A percentile compares a stretch with the other conserved stretches of the same genome.
These are phyloP conservation scores for Henricia sp. DNA, from an alignment of 53 echinoderm and acorn worm species.

Conservation along the genomic window DNA sequence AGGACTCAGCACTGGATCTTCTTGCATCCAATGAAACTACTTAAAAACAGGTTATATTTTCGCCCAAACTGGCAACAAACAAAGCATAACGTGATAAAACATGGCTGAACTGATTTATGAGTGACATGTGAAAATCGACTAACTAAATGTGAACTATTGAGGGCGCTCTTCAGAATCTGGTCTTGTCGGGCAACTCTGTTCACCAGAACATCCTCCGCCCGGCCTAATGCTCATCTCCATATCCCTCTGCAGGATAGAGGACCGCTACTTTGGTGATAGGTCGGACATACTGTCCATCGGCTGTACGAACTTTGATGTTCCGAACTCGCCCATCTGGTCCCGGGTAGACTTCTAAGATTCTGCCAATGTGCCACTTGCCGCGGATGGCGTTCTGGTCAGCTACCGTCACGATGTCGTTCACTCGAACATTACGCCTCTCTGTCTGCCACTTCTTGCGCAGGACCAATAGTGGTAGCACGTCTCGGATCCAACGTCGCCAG, in stretches of 20 bases:
- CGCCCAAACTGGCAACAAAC: too few relatives aligned
- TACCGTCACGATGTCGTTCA: constrained; percentile 66
- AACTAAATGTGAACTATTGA: too few relatives aligned
- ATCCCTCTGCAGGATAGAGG: constrained; percentile 59
- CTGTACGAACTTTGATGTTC: not conserved
- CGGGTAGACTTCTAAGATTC: constrained; percentile 11
- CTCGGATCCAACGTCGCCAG: constrained; percentile 59
- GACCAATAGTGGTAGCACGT: constrained; percentile 63
- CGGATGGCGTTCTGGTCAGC: constrained; percentile 58
- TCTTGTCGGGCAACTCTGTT: too few relatives aligned
- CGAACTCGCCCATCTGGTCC: not conserved
- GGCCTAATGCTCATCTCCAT: constrained; percentile 17
- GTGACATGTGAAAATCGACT: too few relatives aligned
- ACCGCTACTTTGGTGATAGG: constrained; percentile 62
- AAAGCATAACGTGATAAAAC: too few relatives aligned
- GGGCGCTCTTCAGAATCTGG: too few relatives aligned
- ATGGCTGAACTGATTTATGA: too few relatives aligned
- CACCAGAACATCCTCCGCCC: not conserved
- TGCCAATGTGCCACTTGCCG: constrained; percentile 68
- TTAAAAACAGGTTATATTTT: too few relatives aligned
- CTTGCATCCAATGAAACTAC: too few relatives aligned
- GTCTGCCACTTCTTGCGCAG: constrained; percentile 65
- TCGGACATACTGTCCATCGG: constrained; percentile 6
- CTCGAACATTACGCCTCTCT: constrained; percentile 62
- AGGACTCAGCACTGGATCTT: too few relatives aligned